These are phyloP conservation scores for Aviceda subcristata DNA, from an alignment of 2,113 vertebrate genomes.

Conservation along the genomic window DNA sequence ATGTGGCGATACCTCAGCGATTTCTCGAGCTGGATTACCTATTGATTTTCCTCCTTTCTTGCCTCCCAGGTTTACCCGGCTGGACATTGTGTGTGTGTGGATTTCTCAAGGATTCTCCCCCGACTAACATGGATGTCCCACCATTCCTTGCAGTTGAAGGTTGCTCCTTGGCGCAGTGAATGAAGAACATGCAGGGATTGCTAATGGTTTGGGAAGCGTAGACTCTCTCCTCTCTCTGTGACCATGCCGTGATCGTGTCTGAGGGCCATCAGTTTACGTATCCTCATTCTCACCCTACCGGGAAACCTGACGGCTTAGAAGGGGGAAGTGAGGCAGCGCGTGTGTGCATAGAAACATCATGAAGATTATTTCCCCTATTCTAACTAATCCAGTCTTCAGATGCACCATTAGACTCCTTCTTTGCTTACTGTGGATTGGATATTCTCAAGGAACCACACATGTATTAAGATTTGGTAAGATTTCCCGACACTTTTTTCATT, in stretches of 20 bases:
- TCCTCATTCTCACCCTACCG: constrained; percentile 75
- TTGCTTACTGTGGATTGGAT: constrained; percentile 91
- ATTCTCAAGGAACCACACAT: constrained; percentile 94
- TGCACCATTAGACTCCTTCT: constrained; percentile 83
- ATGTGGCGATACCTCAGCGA: constrained; percentile 54
- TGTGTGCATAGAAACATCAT: constrained; percentile 86
- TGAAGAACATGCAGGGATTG: constrained; percentile 88
- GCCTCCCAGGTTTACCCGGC: constrained; percentile 79
- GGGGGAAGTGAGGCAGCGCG: constrained; percentile 79
- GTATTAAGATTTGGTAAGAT: constrained; percentile 98
- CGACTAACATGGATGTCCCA: constrained; percentile 92
- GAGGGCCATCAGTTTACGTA: constrained; percentile 79
- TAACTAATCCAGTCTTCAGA: constrained; percentile 87
- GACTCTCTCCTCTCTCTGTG: constrained; percentile 78
- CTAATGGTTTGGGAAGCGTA: constrained; percentile 86
- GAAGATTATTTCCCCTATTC: constrained; percentile 87
- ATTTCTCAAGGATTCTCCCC: constrained; percentile 85
- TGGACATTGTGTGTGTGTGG: constrained; percentile 80
- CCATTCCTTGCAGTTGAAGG: constrained; percentile 90
- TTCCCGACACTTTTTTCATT: constrained; percentile 12
- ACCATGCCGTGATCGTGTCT: constrained; percentile 94
- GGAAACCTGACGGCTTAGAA: constrained; percentile 82
- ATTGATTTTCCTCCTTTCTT: constrained; percentile 76
- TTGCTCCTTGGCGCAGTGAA: constrained; percentile 94
- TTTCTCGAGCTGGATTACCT: constrained; percentile 70